Evolutionary conservation across 1,140 invertebrate species (phyloP), one percentile per base, ranked within the genome.

Genomic region (Leptonema lineaticorne): DNA sequence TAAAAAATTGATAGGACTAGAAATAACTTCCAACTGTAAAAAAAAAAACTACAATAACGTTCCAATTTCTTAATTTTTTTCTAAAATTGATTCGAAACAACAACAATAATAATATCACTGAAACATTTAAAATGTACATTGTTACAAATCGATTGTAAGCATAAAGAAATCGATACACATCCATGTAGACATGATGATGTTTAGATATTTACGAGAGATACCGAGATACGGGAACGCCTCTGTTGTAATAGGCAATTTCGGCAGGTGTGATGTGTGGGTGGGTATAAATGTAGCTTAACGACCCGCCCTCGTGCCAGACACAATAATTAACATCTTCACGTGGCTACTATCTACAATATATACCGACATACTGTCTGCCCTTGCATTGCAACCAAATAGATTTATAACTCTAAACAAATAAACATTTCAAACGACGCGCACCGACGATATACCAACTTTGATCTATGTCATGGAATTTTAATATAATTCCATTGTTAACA

Each of bases 241-340:
- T 59, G 9, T 14, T 14, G 57, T 59, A 59, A 37, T 33, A 59
- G 57, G 30, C 57, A 33, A 59, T 59, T 59, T 59, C 30, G 57
- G 57, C 57, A 59, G 28, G 57, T 59, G 57, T 59, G 57, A 59
- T 33, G 57, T n/a, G n/a, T 59, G 24, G 57, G 57, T 59, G 53
- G 26, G 11, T 57, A 27, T 5, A 48, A 5, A n/a, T 5, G 11
- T 16, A 20, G 48, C 8, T 24, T 33, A 20, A 28, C 5, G 33
- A 18, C 28, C 57, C 27, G 8, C 57, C 57, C 24, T 18, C 22
- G 11, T 18, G 20, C 28, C 16, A 16, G 18, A 33, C 14, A 18
- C n/a, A 59, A 16, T 59, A 59, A 59, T 59, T 59, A 59, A 59
- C 57, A 59, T 59, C 57, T 33, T 29, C 18, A 22, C 30, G 20